phyloP scores from a whole-genome alignment of 2,888 invertebrate genomes.

The Macaria liturata region DNA sequence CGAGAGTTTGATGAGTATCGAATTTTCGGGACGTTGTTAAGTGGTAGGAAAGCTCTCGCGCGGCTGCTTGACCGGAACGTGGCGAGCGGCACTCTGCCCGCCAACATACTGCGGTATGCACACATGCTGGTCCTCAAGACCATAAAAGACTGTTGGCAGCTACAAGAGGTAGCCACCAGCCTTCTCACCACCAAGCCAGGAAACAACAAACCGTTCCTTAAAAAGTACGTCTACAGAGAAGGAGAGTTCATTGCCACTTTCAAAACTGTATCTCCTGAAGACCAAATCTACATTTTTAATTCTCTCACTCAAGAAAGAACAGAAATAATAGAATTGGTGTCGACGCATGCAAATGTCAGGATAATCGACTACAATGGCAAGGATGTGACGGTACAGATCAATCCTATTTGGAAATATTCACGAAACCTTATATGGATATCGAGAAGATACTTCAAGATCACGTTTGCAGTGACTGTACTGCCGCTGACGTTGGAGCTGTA shows the following conservation, averaged over 20 bases:
- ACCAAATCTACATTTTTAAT: conserved; percentile 91
- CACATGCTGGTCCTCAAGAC: conserved; percentile 83
- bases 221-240: conserved; percentile 67
- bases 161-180: conserved; percentile 65
- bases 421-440: conserved; percentile 61
- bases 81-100: conserved; percentile 96
- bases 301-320: conserved; percentile 90
- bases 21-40: conserved; percentile 77
- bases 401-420: conserved; percentile 67
- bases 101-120: conserved; percentile 93
- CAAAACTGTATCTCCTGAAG: conserved; percentile 80
- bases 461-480: conserved; percentile 89
- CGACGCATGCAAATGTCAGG: conserved; percentile 87
- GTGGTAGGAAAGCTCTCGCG: conserved; percentile 90
- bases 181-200: conserved; percentile 89
- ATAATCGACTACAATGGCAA: conserved; percentile 87
- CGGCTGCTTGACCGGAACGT: conserved; percentile 98
- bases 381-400: conserved; percentile 71
- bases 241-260: conserved; percentile 68
- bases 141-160: conserved; percentile 66
- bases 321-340: conserved; percentile 89
- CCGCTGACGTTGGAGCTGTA: conserved; percentile 90
- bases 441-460: conserved; percentile 81
- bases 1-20: conserved; percentile 77
- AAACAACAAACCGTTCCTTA: conserved; percentile 84